Conservation (phyloP, 23 tunicate genomes). For the Ciona savignyi region DNA sequence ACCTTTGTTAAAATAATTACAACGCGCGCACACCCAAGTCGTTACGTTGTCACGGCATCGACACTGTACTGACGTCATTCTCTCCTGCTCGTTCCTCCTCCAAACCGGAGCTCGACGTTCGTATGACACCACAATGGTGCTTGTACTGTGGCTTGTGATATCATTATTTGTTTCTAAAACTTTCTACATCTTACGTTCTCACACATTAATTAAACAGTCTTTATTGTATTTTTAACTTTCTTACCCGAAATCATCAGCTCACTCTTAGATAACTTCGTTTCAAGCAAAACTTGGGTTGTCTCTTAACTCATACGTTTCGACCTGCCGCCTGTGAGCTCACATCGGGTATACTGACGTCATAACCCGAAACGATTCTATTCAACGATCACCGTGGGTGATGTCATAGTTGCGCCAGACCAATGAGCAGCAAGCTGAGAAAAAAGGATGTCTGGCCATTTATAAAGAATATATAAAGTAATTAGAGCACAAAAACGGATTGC, state of each 20-base stretch:
- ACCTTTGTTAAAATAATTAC: not conserved
- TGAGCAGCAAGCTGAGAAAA: not conserved
- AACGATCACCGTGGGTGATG: conserved; percentile 87
- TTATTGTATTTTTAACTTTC: not conserved
- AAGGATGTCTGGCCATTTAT: not conserved
- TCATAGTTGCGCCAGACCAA: conserved; percentile 46
- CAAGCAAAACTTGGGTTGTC: not conserved
- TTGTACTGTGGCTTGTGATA: not conserved
- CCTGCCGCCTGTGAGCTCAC: conserved; percentile 67
- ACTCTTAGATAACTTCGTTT: not conserved
- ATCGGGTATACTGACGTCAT: conserved; percentile 81
- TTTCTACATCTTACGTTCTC: not conserved
- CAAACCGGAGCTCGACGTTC: not conserved
- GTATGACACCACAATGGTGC: conserved; percentile 6
- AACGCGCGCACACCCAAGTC: conserved; percentile 21
- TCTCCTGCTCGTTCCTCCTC: conserved; percentile 14
- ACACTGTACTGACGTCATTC: conserved; percentile 62
- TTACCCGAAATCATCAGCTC: conserved; percentile 61
- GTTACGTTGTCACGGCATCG: conserved; percentile 52
- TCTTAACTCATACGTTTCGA: conserved; percentile 3
- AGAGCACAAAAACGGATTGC: not conserved
- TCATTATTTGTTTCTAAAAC: not conserved
- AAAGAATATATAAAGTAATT: not conserved
- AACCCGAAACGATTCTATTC: conserved; percentile 40
- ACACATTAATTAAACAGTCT: not conserved